These are phyloP conservation scores for Tinamus major DNA, from an alignment of 2,797 vertebrate species.

Conservation along the genomic window DNA sequence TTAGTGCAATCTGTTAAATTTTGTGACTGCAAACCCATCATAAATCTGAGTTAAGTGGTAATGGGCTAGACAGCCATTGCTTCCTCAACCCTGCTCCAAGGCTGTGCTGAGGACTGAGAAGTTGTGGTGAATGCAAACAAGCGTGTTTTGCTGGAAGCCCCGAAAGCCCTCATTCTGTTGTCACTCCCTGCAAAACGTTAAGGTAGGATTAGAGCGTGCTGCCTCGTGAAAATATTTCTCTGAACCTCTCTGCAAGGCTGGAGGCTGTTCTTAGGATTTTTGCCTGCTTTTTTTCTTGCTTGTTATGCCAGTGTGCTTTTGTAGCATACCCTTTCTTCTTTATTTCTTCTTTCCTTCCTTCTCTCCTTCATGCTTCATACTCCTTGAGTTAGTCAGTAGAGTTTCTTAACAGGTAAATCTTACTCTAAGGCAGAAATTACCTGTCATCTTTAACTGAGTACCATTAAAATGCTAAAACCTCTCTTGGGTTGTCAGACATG, in stretches of 20 bases:
- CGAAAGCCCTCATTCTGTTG: neutral
- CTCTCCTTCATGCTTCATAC: neutral
- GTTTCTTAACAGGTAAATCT: neutral
- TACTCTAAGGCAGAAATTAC: neutral
- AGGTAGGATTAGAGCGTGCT: neutral
- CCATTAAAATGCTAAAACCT: neutral
- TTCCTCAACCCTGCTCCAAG: neutral
- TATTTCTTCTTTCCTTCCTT: neutral
- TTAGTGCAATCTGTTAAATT: neutral
- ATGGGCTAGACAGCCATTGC: neutral
- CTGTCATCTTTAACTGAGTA: neutral
- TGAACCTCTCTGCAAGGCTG: neutral
- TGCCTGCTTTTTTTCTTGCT: neutral
- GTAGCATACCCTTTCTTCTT: neutral
- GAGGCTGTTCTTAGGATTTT: neutral
- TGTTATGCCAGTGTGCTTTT: neutral
- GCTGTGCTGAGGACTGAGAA: neutral
- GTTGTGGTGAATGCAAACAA: neutral
- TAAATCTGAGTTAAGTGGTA: neutral
- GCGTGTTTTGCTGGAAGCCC: neutral
- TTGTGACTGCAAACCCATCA: neutral
- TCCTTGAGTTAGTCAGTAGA: neutral
- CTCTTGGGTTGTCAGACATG: neutral
- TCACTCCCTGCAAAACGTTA: neutral
- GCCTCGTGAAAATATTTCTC: neutral